Evolutionary conservation across 2,113 vertebrate species (phyloP).

Genomic region (Columba janthina): DNA sequence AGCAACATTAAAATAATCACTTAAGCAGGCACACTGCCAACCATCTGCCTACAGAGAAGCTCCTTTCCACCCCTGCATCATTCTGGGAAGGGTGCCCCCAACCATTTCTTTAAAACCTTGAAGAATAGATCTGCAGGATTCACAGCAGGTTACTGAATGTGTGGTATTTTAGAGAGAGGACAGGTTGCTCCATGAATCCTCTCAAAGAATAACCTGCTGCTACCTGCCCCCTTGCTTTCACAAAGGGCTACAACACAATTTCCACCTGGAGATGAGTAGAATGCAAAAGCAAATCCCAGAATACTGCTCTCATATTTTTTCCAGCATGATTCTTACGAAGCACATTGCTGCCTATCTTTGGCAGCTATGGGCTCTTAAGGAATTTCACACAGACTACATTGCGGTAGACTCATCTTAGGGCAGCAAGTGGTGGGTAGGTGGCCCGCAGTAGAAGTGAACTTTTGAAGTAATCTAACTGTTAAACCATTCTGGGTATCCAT

Average conservation of each 20-base stretch:
- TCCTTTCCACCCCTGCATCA: not conserved
- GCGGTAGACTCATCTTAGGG: not conserved
- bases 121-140: not conserved
- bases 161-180: not conserved
- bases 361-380: not conserved
- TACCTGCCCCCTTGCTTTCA: not conserved
- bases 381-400: not conserved
- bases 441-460: not conserved
- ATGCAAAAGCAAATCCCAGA: not conserved
- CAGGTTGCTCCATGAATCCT: not conserved
- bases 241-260: not conserved
- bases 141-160: not conserved
- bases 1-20: not conserved
- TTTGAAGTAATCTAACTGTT: not conserved
- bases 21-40: not conserved
- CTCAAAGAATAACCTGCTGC: not conserved
- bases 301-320: rapidly evolving
- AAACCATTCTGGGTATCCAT: not conserved
- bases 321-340: not conserved
- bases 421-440: not conserved
- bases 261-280: not conserved
- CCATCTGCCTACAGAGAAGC: not conserved
- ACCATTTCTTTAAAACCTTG: not conserved
- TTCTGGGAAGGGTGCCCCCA: not conserved
- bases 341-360: rapidly evolving